A percentile compares a stretch with the other conserved stretches of the same genome.
phyloP scores from a whole-genome alignment of 1,140 invertebrate species.

The Stegodyphus dumicola region DNA sequence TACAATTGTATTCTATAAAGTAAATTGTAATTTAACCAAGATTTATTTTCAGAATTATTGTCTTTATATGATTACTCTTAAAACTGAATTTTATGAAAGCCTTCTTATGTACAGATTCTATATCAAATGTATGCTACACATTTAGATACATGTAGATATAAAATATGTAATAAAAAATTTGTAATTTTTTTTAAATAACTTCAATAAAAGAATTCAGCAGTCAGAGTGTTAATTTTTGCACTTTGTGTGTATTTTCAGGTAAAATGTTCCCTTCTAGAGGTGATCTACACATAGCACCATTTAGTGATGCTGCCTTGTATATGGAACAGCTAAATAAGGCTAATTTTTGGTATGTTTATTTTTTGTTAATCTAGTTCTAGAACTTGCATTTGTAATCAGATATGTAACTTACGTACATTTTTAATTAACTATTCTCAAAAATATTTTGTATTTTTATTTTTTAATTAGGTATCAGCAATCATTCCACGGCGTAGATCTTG shows the following conservation, averaged over 20 bases:
- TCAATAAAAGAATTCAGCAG: no score
- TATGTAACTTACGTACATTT: neutral
- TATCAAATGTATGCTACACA: no score
- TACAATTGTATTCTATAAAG: no score
- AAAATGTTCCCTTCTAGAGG: conserved; percentile 97
- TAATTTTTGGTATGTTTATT: conserved; percentile 87
- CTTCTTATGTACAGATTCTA: no score
- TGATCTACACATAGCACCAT: conserved; percentile 97
- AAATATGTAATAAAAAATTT: no score
- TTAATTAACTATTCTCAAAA: neutral
- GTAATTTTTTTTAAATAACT: no score
- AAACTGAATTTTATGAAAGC: no score
- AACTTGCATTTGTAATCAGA: neutral
- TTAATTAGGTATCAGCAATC: conserved; percentile 85
- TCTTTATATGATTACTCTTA: no score
- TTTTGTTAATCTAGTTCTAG: neutral
- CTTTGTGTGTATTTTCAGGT: conserved; percentile 65
- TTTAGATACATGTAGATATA: no score
- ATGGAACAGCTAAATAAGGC: conserved; percentile 99
- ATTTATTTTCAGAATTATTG: no score
- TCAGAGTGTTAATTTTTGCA: no score
- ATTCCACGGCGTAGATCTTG: conserved; percentile 98
- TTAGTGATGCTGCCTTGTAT: conserved; percentile 96
- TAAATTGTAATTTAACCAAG: no score
- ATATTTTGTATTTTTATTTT: neutral